Evolutionary conservation across 2,113 vertebrate species (phyloP).

Genomic region (Corythoichthys intestinalis): DNA sequence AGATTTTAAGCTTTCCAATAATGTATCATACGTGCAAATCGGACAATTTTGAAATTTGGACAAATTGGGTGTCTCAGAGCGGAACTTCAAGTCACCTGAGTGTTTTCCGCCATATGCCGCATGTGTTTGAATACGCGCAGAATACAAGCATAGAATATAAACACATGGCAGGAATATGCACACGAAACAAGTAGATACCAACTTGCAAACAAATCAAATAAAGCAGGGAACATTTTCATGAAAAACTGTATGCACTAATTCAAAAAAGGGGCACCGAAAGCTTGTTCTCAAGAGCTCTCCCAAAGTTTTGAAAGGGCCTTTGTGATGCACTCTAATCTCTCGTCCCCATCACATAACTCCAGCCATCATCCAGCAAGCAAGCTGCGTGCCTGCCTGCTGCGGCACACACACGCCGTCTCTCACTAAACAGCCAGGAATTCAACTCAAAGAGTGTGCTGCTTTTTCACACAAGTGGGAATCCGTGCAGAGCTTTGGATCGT

Average conservation of each 20-base stretch:
- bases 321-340: slow-evolving; percentile 67
- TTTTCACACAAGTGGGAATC: slow-evolving; percentile 14
- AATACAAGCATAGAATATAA: no score
- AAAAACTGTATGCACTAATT: slow-evolving; percentile 46
- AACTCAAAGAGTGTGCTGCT: slow-evolving; percentile 35
- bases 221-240: slow-evolving; percentile 10
- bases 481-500: slow-evolving; percentile 20
- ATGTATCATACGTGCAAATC: no score
- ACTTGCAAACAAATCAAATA: no score
- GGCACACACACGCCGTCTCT: slow-evolving; percentile 13
- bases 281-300: slow-evolving; percentile 56
- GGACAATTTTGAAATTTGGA: no score
- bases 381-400: slow-evolving; percentile 11
- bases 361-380: slow-evolving; percentile 50
- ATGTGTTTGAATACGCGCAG: no score
- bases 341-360: slow-evolving; percentile 62
- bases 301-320: slow-evolving; percentile 59
- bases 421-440: slow-evolving; percentile 43
- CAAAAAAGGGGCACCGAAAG: slow-evolving; percentile 55
- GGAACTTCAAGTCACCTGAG: no score
- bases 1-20: no score
- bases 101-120: no score
- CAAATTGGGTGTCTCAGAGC: no score
- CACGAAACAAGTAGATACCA: no score
- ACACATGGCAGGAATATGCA: no score